Conservation (phyloP, 1,140 invertebrate species). For the Lordiphosa clarofinis region DNA sequence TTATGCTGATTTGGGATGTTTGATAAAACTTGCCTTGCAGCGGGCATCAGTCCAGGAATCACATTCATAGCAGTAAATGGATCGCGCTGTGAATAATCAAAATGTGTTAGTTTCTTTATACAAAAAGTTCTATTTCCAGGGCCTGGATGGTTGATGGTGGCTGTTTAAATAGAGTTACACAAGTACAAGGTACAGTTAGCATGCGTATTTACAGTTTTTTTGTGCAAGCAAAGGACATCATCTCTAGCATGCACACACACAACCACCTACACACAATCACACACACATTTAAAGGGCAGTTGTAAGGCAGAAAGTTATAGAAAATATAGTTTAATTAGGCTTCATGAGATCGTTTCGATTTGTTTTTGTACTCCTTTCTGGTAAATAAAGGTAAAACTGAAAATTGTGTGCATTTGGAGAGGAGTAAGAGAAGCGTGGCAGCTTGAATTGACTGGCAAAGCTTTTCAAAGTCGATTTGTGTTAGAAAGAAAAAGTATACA, state of each 20-base stretch:
- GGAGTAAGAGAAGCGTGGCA: slow-evolving; percentile 22
- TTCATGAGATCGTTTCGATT: too few species aligned
- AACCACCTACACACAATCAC: slow-evolving; percentile 38
- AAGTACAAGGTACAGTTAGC: slow-evolving; percentile 11
- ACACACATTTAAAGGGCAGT: slow-evolving; percentile 23
- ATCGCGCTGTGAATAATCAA: slow-evolving; percentile 83
- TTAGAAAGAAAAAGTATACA: slow-evolving; percentile 26
- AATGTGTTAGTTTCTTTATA: slow-evolving; percentile 24
- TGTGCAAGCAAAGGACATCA: too few species aligned
- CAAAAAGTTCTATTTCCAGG: too few species aligned
- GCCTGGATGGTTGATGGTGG: too few species aligned
- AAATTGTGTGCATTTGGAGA: slow-evolving; percentile 9
- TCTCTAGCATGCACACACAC: slow-evolving; percentile 29
- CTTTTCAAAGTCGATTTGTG: slow-evolving; percentile 13
- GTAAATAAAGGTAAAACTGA: too few species aligned
- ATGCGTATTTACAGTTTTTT: slow-evolving; percentile 15
- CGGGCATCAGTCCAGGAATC: slow-evolving; percentile 92
- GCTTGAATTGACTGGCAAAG: slow-evolving; percentile 22
- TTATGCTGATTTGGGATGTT: neutral
- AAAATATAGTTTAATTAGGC: too few species aligned
- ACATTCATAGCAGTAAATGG: slow-evolving; percentile 95
- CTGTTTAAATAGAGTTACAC: too few species aligned
- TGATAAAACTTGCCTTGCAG: slow-evolving; percentile 82
- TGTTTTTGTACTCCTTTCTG: too few species aligned
- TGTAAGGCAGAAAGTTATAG: neutral